Conservation (phyloP, 2,888 invertebrate species). For the Cephus pygmeus region DNA sequence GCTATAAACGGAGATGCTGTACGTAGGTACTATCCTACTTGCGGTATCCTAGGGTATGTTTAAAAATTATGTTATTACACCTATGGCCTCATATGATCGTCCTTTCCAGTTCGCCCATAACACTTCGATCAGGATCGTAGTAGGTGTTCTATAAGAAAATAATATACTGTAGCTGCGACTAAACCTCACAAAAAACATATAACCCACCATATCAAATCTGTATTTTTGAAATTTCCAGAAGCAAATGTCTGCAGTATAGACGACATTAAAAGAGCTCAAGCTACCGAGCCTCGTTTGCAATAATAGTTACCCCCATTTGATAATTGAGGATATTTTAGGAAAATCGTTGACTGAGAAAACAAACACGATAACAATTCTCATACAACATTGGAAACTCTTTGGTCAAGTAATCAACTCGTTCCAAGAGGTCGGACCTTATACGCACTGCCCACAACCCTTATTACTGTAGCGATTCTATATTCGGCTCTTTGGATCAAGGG, state of each 20-base stretch:
- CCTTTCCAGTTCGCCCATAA: background rate
- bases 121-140: background rate
- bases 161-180: background rate
- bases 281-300: background rate
- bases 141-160: background rate
- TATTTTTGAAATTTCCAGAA: no score
- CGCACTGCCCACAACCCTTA: slow-evolving; percentile 30
- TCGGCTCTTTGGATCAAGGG: slow-evolving; percentile 31
- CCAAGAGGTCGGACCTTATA: background rate
- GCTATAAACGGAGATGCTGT: slow-evolving; percentile 20
- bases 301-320: background rate
- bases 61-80: background rate
- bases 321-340: background rate
- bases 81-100: background rate
- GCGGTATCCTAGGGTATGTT: background rate
- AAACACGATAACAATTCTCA: background rate
- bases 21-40: background rate
- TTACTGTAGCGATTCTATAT: slow-evolving; percentile 46
- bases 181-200: background rate
- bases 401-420: background rate
- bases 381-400: background rate
- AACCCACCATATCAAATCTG: background rate
- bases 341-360: background rate
- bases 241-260: no score
- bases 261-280: background rate